A percentile compares a stretch with the other conserved stretches of the same genome.
Conservation (phyloP, 2,888 invertebrate genomes). For the Cremastinae sp. region DNA sequence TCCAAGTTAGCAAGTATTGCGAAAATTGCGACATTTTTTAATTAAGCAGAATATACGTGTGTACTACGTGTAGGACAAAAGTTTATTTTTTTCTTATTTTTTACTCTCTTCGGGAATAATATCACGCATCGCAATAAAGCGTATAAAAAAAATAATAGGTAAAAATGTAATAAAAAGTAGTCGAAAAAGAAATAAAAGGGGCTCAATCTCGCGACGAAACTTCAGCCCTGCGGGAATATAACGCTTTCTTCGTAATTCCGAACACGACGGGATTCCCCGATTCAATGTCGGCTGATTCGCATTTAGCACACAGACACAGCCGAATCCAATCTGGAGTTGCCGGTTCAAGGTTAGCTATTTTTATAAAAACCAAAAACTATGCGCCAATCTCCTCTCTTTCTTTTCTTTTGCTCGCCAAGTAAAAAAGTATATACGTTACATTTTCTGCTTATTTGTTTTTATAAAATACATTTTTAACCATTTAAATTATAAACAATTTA, state of each 20-base stretch:
- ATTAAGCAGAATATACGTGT: too few relatives aligned
- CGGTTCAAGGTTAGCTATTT: constrained; percentile 48
- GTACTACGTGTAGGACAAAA: constrained; percentile 4
- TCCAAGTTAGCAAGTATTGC: too few relatives aligned
- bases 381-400: neutral
- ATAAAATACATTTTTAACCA: too few relatives aligned
- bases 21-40: too few relatives aligned
- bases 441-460: too few relatives aligned
- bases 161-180: too few relatives aligned
- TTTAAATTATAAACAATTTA: too few relatives aligned
- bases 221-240: neutral
- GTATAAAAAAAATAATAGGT: too few relatives aligned
- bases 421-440: too few relatives aligned
- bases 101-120: constrained; percentile 3
- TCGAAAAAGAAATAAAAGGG: too few relatives aligned
- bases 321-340: constrained; percentile 25
- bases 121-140: too few relatives aligned
- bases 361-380: constrained; percentile 2
- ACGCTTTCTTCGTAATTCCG: constrained; percentile 38
- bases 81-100: neutral
- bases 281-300: constrained; percentile 55
- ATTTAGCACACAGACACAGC: constrained; percentile 27
- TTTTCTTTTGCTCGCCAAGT: too few relatives aligned
- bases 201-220: neutral
- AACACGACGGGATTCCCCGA: constrained; percentile 47